Base-by-base conservation (phyloP, 2,113 vertebrate species). In the Otus sunia region DNA sequence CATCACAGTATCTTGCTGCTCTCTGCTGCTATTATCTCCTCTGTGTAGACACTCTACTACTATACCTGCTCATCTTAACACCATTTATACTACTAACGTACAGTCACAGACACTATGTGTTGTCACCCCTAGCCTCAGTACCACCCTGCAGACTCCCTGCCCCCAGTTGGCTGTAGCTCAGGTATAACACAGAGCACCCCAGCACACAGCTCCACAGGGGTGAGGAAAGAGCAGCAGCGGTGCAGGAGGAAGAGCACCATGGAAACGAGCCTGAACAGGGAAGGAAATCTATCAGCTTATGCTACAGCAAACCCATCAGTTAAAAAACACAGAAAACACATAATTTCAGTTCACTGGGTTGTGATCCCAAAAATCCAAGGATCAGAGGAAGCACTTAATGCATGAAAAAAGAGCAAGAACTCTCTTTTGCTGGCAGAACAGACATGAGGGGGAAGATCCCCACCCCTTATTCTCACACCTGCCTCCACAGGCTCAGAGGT, bases 361-460 rank as follows among this genome's bases (percentile, higher is more conserved):
- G 36, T 13, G 37, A 84, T 86, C 68, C 37, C 0, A 0, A 82
- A 78, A 91, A 85, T 47, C 20, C 19, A 72, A 36, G 36, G 43
- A 39, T 81, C 74, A 89, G 47, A 88, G 39, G 11, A 85, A 89
- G 29, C 15, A 53, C 27, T 68, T 89, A 50, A 63, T 5, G 13
- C 15, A 13, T 10, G 4, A 45, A 83, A 68, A 59, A 37, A 55
- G 7, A 68, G 11, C 13, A 84, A 66, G 32, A 84, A 20, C 5
- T 43, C 36, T 41, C 17, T 52, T 74, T 39, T 29, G 26, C 43
- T 85, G 27, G 43, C 43, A 90, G 43, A 90, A 88, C 14, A 66
- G 20, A 62, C 21, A 71, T 0, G 0, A 50, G 13, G 12, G 11
- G 25, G 30, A 23, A 49, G 43, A 17, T 5, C 76, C 12, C 17